Percentiles rank a stretch among this genome's conserved stretches.
Evolutionary conservation across 2,888 invertebrate species (phyloP).

Genomic region (Trachelus tabidus): DNA sequence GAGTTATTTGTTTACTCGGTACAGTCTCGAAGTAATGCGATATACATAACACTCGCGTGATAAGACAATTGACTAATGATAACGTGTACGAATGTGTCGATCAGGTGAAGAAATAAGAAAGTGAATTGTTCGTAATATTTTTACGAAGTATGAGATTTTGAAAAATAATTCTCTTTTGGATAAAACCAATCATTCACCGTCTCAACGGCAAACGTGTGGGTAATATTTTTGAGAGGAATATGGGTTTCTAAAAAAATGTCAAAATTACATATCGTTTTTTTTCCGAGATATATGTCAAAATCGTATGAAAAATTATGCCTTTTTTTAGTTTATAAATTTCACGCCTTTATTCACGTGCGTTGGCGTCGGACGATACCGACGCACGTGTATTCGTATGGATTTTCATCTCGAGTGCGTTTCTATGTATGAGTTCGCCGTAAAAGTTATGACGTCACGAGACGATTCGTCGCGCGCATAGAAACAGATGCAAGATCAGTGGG

Average conservation of each 20-base stretch:
- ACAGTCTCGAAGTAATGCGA: not conserved
- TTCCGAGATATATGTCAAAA: not conserved
- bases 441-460: not conserved
- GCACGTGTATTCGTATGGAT: not conserved
- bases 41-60: not conserved
- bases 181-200: too few relatives aligned
- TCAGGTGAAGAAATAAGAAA: not conserved
- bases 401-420: too few relatives aligned
- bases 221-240: too few relatives aligned
- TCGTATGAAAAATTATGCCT: not conserved
- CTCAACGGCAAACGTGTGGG: rapidly evolving
- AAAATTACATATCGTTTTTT: not conserved
- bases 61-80: not conserved
- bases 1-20: not conserved
- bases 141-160: too few relatives aligned
- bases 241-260: too few relatives aligned
- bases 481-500: not conserved
- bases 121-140: too few relatives aligned
- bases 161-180: too few relatives aligned
- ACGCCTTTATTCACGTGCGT: not conserved
- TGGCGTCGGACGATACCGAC: not conserved
- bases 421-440: too few relatives aligned
- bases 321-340: not conserved
- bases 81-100: not conserved
- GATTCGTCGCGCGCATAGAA: not conserved